Base-by-base conservation (phyloP, 2,888 invertebrate genomes). In the Seira ritae region DNA sequence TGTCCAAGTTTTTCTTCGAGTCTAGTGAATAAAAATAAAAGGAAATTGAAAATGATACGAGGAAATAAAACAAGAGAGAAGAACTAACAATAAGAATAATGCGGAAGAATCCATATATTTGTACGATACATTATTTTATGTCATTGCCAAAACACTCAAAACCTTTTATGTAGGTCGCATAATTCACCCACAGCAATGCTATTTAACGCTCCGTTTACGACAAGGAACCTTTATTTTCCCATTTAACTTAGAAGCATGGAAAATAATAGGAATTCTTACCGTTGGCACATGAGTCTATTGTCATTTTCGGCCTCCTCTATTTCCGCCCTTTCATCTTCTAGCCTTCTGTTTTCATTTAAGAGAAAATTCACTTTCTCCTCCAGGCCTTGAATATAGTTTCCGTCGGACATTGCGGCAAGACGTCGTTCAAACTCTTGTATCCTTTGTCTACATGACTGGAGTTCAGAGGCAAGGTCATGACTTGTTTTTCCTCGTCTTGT, bases 261-360 rank as follows among this genome's bases (percentile, higher is more conserved):
- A 31, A 31, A 31, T 31, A 8, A 31, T 31, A 75, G 60, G 3
- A 31, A 10, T 22, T 1, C 23, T 42, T 82, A 88, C 88, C 88
- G 87, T 87, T 89, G 89, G 83, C 87, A 89, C 84, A 87, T 85
- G 79, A 86, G 84, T 69, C 89, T 80, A 74, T 86, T 94, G 89
- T 95, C 95, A 91, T 95, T 95, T 91, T 95, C 95, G 31, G 94
- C 94, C 91, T 95, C 95, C 91, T 95, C 95, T 85, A 94, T 92
- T 90, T 95, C 95, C 90, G 94, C 94, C 90, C 94, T 93, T 90
- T 94, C 94, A 90, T 95, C 94, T 90, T 95, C 94, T 88, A 95
- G 91, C 88, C 92, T 91, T 80, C 93, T 92, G 90, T 94, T 94
- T 89, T 94, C 93, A 68, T 93, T 92, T 89, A 93, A 92, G 89